Evolutionary conservation across 2,888 invertebrate genomes (phyloP).

Genomic region (Horisme vitalbata): DNA sequence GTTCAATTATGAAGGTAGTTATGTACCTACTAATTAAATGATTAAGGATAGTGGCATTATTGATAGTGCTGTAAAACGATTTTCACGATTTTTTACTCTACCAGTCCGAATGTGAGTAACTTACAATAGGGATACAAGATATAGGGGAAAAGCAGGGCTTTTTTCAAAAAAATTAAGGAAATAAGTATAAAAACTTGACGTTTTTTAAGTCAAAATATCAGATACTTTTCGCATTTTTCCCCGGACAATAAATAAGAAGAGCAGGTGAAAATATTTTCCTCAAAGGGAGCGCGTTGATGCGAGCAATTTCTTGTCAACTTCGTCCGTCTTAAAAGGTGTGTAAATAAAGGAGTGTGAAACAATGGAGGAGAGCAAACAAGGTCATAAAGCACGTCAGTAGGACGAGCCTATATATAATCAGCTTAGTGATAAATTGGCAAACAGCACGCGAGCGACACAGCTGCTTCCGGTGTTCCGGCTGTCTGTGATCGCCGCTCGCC

Average conservation of each 20-base stretch:
- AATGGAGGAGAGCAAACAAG: slow-evolving; percentile 71
- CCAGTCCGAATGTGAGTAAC: too few relatives aligned
- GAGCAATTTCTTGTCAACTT: slow-evolving; percentile 35
- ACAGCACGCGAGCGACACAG: slow-evolving; percentile 80
- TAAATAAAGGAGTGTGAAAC: slow-evolving; percentile 70
- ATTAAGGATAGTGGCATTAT: too few relatives aligned
- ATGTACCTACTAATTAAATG: too few relatives aligned
- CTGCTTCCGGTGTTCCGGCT: slow-evolving; percentile 63
- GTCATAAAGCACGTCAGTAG: slow-evolving; percentile 75
- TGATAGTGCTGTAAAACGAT: too few relatives aligned
- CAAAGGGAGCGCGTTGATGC: slow-evolving; percentile 38
- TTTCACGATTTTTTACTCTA: too few relatives aligned
- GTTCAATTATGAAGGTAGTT: too few relatives aligned
- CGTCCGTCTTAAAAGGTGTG: slow-evolving; percentile 54
- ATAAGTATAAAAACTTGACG: slow-evolving; percentile 4
- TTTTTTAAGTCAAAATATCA: slow-evolving; percentile 20
- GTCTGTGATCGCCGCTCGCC: slow-evolving; percentile 29
- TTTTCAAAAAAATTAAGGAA: slow-evolving; percentile 1
- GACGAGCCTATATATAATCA: slow-evolving; percentile 80
- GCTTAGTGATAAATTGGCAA: slow-evolving; percentile 83
- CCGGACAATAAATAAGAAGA: slow-evolving; percentile 22
- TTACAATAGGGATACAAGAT: not conserved
- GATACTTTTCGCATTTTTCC: slow-evolving; percentile 14
- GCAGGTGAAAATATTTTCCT: slow-evolving; percentile 26
- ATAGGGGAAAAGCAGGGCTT: not conserved